These are phyloP conservation scores for Mionectes olivaceus DNA, from an alignment of 2,797 vertebrate species.

Conservation along the genomic window DNA sequence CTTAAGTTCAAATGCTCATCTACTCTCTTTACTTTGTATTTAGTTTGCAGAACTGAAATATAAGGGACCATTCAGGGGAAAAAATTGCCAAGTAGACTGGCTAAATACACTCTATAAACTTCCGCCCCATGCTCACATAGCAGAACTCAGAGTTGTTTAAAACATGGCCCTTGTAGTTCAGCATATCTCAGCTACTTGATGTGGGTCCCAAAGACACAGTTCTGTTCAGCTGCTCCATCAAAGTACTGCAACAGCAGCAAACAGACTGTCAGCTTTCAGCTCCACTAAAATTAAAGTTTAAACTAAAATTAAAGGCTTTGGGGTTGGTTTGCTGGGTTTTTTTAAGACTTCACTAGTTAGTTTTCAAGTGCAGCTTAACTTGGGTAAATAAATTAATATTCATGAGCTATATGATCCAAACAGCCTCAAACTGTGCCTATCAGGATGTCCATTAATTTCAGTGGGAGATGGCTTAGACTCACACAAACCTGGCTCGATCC, in stretches of 20 bases:
- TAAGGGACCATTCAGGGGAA: not conserved
- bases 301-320: not conserved
- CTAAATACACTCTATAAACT: not conserved
- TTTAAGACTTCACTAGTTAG: not conserved
- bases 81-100: not conserved
- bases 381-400: not conserved
- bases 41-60: not conserved
- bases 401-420: not conserved
- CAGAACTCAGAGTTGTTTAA: not conserved
- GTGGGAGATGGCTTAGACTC: not conserved
- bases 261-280: not conserved
- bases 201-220: not conserved
- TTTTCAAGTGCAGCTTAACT: not conserved
- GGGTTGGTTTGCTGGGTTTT: not conserved
- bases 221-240: not conserved
- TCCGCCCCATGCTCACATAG: not conserved
- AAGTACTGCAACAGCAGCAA: not conserved
- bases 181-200: not conserved
- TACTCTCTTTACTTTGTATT: not conserved
- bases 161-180: accelerated
- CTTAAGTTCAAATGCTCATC: not conserved
- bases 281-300: not conserved
- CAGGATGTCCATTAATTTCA: not conserved
- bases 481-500: not conserved
- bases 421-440: not conserved